Evolutionary conservation across 2,113 vertebrate genomes (phyloP), one percentile per base, ranked within the genome.

Genomic region (Pachyramphus minor): DNA sequence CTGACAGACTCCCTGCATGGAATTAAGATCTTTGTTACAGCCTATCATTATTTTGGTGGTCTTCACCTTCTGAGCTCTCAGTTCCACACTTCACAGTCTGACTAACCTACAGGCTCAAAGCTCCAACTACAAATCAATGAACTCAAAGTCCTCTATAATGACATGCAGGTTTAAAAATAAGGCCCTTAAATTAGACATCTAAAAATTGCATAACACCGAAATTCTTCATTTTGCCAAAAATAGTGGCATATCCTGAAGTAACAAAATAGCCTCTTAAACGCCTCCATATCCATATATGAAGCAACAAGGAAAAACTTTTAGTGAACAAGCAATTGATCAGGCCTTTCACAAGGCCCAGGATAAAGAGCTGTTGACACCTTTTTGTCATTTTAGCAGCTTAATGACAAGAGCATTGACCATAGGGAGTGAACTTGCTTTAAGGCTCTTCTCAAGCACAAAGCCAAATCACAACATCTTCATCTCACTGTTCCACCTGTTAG

Each of bases 161-260:
- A 45, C 44, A 59, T 0, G 0, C 14, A 45, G 1, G 8, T 69
- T 84, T 91, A 64, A 84, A 93, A 91, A 76, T 33, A 87, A 76
- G 42, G 47, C 3, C 79, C 58, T 86, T 80, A 79, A 83, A 83
- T 63, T 71, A 89, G 55, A 69, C 14, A 73, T 35, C 3, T 28
- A 42, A 37, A 76, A 86, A 27, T 56, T 59, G 21, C 35, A 8
- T 47, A 52, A 68, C 10, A 56, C 7, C 4, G 12, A 23, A 79
- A 76, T 55, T 42, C 33, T 58, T 72, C 22, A 50, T 56, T 89
- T 73, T 47, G 24, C 21, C 41, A 80, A 59, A 91, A 91, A 45
- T 2, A 87, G 41, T 4, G 0, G 4, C n/a, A 77, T 15, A 30
- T 56, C 49, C 44, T 0, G 0, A 84, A 80, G 33, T 24, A 82